A percentile compares a stretch with the other conserved stretches of the same genome.
phyloP scores from a whole-genome alignment of 1,140 invertebrate species.

The Calephelis nemesis region DNA sequence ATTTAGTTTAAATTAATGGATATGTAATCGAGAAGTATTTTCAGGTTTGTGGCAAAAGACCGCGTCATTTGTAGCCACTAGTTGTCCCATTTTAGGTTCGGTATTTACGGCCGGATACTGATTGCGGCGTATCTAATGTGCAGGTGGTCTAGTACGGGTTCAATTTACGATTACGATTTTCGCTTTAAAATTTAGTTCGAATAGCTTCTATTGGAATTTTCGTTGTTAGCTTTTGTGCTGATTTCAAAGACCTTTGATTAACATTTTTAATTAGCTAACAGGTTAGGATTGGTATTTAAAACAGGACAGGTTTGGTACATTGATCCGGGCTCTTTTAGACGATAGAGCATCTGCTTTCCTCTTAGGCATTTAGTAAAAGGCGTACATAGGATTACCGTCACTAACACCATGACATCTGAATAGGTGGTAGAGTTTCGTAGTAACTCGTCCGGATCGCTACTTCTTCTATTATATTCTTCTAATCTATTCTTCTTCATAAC shows the following conservation, averaged over 20 bases:
- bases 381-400: no score
- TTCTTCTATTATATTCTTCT: no score
- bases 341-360: no score
- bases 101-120: constrained; percentile 26
- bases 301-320: no score
- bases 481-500: neutral
- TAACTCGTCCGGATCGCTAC: no score
- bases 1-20: no score
- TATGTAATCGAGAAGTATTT: constrained; percentile 22
- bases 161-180: constrained; percentile 15
- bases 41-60: constrained; percentile 19
- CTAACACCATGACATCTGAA: no score
- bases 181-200: constrained; percentile 6
- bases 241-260: constrained; percentile 1
- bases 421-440: no score
- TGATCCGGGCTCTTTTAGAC: no score
- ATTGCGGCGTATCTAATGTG: constrained; percentile 27
- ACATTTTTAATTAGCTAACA: no score
- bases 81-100: constrained; percentile 25
- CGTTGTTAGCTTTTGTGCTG: constrained; percentile 3
- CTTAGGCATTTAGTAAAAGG: no score
- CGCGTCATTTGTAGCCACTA: constrained; percentile 23
- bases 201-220: neutral
- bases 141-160: constrained; percentile 5
- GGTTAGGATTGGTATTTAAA: no score